Evolutionary conservation across 1,140 invertebrate genomes (phyloP).

Genomic region (Antheraea pernyi): DNA sequence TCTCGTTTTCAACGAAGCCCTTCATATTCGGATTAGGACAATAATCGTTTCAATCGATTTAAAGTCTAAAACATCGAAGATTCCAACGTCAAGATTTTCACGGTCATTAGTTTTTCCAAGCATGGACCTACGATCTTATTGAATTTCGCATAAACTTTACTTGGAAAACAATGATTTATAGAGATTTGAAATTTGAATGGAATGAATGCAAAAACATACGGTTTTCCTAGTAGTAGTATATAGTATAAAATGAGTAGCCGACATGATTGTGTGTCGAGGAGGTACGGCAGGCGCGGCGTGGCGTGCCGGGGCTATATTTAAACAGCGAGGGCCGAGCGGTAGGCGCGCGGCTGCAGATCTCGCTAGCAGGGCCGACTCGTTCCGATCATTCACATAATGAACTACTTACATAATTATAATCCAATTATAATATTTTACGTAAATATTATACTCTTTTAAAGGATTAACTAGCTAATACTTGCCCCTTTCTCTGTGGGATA

Average conservation of each 20-base stretch:
- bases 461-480: neutral
- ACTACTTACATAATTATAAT: conserved; percentile 23
- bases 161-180: neutral
- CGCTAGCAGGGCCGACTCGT: conserved; percentile 41
- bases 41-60: neutral
- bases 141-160: neutral
- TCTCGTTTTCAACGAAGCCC: neutral
- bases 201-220: neutral
- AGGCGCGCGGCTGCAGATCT: neutral
- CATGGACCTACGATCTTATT: neutral
- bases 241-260: conserved; percentile 56
- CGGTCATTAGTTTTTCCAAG: neutral
- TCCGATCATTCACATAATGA: conserved; percentile 52
- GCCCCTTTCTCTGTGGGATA: too few relatives aligned
- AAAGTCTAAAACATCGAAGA: neutral
- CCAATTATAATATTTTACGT: conserved; percentile 15
- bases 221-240: conserved; percentile 38
- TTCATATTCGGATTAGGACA: neutral
- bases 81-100: neutral
- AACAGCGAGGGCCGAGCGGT: conserved; percentile 45
- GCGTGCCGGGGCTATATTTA: conserved; percentile 71
- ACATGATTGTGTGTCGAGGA: conserved; percentile 58
- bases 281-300: conserved; percentile 56
- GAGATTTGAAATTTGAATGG: neutral
- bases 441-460: neutral